Evolutionary conservation across 2,113 vertebrate genomes (phyloP).

Genomic region (Erinaceus europaeus): DNA sequence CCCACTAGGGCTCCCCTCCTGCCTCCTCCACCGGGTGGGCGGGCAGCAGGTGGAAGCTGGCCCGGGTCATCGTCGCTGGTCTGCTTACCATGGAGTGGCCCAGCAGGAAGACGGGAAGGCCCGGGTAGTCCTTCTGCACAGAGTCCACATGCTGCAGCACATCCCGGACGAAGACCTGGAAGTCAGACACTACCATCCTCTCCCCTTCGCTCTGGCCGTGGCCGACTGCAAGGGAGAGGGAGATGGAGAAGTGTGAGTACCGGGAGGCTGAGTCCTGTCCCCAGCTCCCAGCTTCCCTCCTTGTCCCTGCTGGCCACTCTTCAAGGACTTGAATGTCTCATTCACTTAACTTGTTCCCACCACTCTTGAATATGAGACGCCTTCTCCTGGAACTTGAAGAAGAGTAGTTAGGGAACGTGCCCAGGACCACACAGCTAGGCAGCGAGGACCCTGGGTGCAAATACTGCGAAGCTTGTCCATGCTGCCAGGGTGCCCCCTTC

Average conservation of each 20-base stretch:
- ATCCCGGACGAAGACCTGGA: conserved; percentile 93
- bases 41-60: not conserved
- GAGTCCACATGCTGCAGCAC: conserved; percentile 92
- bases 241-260: not conserved
- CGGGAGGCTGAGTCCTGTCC: rapidly evolving
- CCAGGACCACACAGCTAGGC: not conserved
- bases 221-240: conserved; percentile 85
- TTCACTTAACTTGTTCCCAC: not conserved
- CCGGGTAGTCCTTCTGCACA: conserved; percentile 87
- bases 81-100: conserved; percentile 96
- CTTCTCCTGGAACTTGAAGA: not conserved
- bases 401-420: not conserved
- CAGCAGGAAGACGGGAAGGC: conserved; percentile 91
- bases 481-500: not conserved
- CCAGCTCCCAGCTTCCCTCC: not conserved
- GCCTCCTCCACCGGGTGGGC: not conserved
- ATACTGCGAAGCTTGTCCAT: not conserved
- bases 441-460: rapidly evolving
- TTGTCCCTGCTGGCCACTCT: rapidly evolving
- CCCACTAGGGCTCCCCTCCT: not conserved
- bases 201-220: conserved; percentile 97
- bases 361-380: rapidly evolving
- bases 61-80: too few relatives aligned
- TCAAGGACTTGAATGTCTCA: rapidly evolving
- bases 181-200: conserved; percentile 93